phyloP scores from a whole-genome alignment of 2,113 vertebrate genomes.

The Zingel zingel region DNA sequence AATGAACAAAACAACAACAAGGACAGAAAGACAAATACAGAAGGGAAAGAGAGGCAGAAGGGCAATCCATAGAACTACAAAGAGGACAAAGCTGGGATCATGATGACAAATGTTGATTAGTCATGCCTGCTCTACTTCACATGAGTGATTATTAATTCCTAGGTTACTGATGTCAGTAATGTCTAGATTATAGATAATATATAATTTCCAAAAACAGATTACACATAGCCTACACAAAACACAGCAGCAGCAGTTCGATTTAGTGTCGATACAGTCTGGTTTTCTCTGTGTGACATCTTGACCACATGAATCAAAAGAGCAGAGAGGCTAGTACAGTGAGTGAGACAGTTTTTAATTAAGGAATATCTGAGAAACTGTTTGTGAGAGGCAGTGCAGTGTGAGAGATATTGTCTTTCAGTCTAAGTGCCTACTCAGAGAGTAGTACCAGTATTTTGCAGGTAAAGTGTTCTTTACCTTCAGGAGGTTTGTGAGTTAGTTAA shows the following conservation, averaged over 20 bases:
- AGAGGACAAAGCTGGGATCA: constrained; percentile 70
- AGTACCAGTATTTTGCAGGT: constrained; percentile 79
- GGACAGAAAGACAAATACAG: constrained; percentile 35
- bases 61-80: constrained; percentile 65
- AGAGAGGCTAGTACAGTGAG: constrained; percentile 53
- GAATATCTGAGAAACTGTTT: constrained; percentile 60
- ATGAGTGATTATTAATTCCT: constrained; percentile 80
- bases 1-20: constrained; percentile 15
- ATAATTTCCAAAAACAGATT: constrained; percentile 77
- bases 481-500: constrained; percentile 73
- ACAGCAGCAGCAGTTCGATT: constrained; percentile 76
- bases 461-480: constrained; percentile 60
- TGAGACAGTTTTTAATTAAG: constrained; percentile 40
- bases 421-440: constrained; percentile 75
- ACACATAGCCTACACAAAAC: constrained; percentile 79
- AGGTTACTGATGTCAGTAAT: constrained; percentile 77
- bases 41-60: constrained; percentile 55
- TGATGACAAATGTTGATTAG: constrained; percentile 80
- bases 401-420: constrained; percentile 80
- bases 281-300: constrained; percentile 69
- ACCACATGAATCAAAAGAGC: constrained; percentile 58
- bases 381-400: constrained; percentile 84
- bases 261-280: constrained; percentile 64
- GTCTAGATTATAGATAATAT: constrained; percentile 82
- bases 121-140: constrained; percentile 84